Evolutionary conservation across 2,888 invertebrate species (phyloP).

Genomic region (Copidosoma aretas): DNA sequence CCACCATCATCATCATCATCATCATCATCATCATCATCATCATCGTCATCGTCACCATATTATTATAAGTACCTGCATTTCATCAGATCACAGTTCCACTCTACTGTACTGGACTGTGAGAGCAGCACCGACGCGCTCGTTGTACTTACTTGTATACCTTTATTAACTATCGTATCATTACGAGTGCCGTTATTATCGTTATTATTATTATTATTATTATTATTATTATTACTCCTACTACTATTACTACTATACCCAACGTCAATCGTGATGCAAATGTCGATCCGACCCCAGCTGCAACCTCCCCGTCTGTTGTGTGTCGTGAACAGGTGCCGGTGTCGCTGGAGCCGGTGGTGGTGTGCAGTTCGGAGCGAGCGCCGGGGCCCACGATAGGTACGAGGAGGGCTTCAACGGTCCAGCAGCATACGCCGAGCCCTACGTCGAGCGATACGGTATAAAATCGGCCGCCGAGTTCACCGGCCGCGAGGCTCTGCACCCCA

Average conservation of each 20-base stretch:
- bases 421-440: conserved; percentile 60
- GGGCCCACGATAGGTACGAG: conserved; percentile 58
- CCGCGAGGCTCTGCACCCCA: conserved; percentile 60
- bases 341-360: conserved; percentile 12
- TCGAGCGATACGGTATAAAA: conserved; percentile 60
- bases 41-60: too few species aligned
- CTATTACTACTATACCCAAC: too few species aligned
- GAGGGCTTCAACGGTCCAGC: conserved; percentile 60
- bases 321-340: not conserved
- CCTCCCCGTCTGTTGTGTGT: too few species aligned
- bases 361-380: conserved; percentile 27
- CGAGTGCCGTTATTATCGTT: too few species aligned
- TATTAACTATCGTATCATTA: too few species aligned
- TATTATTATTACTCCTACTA: not conserved
- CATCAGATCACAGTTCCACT: too few species aligned
- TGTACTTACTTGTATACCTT: too few species aligned
- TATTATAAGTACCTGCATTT: too few species aligned
- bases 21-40: too few species aligned
- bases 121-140: conserved; percentile 48
- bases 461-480: conserved; percentile 51
- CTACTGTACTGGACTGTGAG: conserved; percentile 43
- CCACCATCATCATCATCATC: too few species aligned
- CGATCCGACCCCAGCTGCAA: too few species aligned
- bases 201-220: not conserved
- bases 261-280: too few species aligned